phyloP scores from a whole-genome alignment of 2,888 invertebrate species.

The Operophtera brumata region DNA sequence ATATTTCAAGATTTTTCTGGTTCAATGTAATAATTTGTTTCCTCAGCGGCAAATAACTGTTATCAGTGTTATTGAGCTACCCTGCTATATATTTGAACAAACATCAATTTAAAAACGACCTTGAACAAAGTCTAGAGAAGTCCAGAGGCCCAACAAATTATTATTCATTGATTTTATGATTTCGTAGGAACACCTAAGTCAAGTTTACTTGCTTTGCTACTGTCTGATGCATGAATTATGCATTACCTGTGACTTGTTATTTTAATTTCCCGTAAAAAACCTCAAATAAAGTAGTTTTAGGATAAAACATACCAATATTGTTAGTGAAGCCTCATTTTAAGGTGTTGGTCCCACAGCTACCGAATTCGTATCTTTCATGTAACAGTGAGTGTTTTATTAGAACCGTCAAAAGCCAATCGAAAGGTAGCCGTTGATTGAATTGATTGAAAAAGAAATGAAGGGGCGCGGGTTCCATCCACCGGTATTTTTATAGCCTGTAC shows the following conservation, averaged over 20 bases:
- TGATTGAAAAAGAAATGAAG: conserved; percentile 74
- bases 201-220: conserved; percentile 5
- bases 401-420: conserved; percentile 62
- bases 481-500: conserved; percentile 79
- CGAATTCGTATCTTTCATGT: background rate
- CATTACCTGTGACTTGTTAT: conserved; percentile 3
- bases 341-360: background rate
- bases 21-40: too few species aligned
- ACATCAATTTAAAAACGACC: conserved; percentile 33
- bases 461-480: conserved; percentile 57
- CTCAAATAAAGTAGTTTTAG: background rate
- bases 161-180: conserved; percentile 44
- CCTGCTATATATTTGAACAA: conserved; percentile 3
- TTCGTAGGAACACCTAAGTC: conserved; percentile 7
- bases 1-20: too few species aligned
- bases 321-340: background rate
- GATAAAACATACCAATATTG: background rate
- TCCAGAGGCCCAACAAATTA: conserved; percentile 37
- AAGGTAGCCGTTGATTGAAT: conserved; percentile 71
- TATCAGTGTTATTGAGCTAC: conserved; percentile 1
- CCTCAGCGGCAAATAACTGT: background rate
- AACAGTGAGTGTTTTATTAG: conserved; percentile 45
- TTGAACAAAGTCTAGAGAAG: conserved; percentile 34
- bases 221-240: conserved; percentile 13
- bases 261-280: background rate